Conservation (phyloP, 2,797 vertebrate genomes). For the Sarcophilus harrisii region DNA sequence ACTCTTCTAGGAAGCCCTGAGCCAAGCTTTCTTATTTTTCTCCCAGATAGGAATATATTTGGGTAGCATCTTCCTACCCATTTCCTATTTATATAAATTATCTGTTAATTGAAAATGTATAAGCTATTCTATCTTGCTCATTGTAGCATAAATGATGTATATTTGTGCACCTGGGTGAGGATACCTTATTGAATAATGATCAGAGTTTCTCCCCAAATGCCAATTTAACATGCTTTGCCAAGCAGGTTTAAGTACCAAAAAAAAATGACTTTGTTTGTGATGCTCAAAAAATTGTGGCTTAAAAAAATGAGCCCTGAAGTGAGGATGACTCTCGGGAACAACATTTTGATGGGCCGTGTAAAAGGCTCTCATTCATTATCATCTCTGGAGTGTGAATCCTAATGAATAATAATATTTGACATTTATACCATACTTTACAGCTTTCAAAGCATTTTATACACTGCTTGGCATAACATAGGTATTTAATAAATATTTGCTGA, state of each 20-base stretch:
- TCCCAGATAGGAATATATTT: not conserved
- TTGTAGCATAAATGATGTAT: constrained; percentile 9
- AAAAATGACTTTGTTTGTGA: not conserved
- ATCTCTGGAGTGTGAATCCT: not conserved
- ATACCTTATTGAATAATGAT: not conserved
- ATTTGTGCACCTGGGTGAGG: not conserved
- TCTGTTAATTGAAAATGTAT: constrained; percentile 46
- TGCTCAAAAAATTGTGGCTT: not conserved
- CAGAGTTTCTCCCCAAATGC: not conserved
- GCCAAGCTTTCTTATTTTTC: not conserved
- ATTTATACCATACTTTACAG: not conserved
- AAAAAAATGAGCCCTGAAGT: not conserved
- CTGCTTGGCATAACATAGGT: not conserved
- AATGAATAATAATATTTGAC: not conserved
- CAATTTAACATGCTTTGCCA: not conserved
- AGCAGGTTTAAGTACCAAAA: not conserved
- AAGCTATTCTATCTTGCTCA: constrained; percentile 48
- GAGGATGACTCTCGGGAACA: not conserved
- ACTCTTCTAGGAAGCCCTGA: not conserved
- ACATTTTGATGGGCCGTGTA: not conserved
- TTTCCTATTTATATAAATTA: not conserved
- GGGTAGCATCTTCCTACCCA: not conserved
- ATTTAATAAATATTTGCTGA: not conserved
- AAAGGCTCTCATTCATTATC: not conserved
- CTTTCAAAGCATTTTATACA: not conserved